A percentile compares a stretch with the other conserved stretches of the same genome.
These are phyloP conservation scores for Pampusana beccarii DNA, from an alignment of 2,113 vertebrate species.

Conservation along the genomic window DNA sequence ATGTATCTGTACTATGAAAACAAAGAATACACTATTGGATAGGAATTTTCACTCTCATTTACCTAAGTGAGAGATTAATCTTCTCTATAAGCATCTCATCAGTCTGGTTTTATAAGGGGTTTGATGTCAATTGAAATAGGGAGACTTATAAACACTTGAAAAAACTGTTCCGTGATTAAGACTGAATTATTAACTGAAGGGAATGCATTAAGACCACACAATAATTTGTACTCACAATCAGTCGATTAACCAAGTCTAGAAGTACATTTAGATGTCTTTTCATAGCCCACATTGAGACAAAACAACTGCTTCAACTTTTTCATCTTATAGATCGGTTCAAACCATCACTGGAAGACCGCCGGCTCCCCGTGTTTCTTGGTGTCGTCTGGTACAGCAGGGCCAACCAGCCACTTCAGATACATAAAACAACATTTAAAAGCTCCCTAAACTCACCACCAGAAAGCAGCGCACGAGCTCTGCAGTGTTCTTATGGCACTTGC, in stretches of 20 bases:
- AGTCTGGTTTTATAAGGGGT: not conserved
- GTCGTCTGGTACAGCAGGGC: not conserved
- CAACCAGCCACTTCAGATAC: not conserved
- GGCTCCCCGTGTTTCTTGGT: not conserved
- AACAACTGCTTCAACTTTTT: not conserved
- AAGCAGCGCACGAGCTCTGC: not conserved
- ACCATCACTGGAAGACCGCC: not conserved
- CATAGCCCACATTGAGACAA: not conserved
- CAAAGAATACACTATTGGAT: not conserved
- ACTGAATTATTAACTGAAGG: slow-evolving; percentile 18
- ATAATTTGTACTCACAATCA: slow-evolving; percentile 16
- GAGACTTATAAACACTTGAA: not conserved
- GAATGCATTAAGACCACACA: not conserved
- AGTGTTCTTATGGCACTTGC: not conserved
- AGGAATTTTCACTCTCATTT: not conserved
- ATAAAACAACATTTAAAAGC: not conserved
- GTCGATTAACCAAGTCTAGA: not conserved
- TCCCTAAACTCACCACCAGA: not conserved
- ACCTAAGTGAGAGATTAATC: not conserved
- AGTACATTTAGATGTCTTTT: not conserved
- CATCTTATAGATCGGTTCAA: not conserved
- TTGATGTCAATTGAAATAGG: not conserved
- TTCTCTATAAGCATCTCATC: not conserved
- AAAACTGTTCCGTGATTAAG: not conserved
- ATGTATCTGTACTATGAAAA: not conserved